These are phyloP conservation scores for Fratercula arctica DNA, from an alignment of 2,797 vertebrate species.

Conservation along the genomic window DNA sequence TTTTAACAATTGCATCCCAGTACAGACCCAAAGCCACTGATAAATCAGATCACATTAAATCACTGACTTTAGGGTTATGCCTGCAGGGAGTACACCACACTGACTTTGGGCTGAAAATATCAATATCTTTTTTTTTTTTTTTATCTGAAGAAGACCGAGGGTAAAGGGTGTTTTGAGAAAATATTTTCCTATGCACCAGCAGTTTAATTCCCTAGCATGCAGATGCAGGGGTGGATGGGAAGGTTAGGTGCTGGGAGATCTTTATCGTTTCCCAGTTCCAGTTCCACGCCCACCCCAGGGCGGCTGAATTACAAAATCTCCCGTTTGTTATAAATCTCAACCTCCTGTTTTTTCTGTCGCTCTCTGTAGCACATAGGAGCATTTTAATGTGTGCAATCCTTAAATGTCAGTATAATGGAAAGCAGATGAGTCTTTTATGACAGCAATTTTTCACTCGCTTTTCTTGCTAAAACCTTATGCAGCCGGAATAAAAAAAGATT, in stretches of 20 bases:
- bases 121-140: not conserved
- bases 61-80: not conserved
- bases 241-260: not conserved
- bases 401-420: not conserved
- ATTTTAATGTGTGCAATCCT: conserved; percentile 11
- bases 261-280: not conserved
- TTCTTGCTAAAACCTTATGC: conserved; percentile 16
- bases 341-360: not conserved
- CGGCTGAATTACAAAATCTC: not conserved
- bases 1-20: not conserved
- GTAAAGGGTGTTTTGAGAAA: not conserved
- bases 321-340: not conserved
- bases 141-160: not conserved
- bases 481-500: not conserved
- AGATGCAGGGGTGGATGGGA: not conserved
- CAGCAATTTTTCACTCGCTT: not conserved
- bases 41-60: not conserved
- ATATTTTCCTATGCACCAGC: not conserved
- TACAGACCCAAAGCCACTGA: not conserved
- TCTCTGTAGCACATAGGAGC: not conserved
- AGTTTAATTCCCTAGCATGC: not conserved
- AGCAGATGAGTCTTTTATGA: conserved; percentile 21
- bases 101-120: not conserved
- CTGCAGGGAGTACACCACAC: not conserved
- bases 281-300: not conserved